Conservation (phyloP, 2,113 vertebrate genomes). For the Mastomys coucha region DNA sequence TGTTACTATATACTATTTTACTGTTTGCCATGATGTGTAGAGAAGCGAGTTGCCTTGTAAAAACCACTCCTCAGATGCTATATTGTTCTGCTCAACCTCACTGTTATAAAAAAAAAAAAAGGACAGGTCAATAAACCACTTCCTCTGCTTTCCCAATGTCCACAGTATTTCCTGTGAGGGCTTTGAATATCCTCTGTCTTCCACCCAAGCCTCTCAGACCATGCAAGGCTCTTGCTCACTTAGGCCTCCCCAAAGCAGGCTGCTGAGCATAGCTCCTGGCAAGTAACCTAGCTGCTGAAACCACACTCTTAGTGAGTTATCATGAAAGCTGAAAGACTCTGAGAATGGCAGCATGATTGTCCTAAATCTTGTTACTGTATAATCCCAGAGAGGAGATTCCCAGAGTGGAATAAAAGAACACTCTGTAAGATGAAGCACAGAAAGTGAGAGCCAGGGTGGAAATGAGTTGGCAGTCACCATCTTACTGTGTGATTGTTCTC, state of each 20-base stretch:
- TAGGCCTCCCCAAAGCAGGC: not conserved
- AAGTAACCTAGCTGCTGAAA: not conserved
- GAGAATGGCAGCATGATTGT: not conserved
- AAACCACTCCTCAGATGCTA: constrained; percentile 10
- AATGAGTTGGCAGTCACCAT: not conserved
- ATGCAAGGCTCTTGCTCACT: not conserved
- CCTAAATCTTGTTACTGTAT: constrained; percentile 1
- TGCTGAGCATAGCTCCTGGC: not conserved
- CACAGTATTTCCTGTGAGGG: constrained; percentile 47
- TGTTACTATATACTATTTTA: not conserved
- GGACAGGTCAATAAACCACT: constrained; percentile 8
- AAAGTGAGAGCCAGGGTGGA: not conserved
- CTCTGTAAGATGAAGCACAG: not conserved
- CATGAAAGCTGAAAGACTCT: constrained; percentile 20
- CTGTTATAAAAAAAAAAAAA: constrained; percentile 9
- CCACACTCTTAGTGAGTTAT: not conserved
- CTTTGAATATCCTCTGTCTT: not conserved
- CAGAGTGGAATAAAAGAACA: not conserved
- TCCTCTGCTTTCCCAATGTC: constrained; percentile 41
- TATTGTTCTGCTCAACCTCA: not conserved
- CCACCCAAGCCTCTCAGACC: not conserved
- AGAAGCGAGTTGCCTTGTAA: not conserved
- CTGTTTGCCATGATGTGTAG: not conserved
- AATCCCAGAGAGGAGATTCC: not conserved
- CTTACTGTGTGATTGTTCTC: not conserved